Percentiles rank a stretch among this genome's conserved stretches.
phyloP scores from a whole-genome alignment of 2,113 vertebrate species.

The human (Homo sapiens) region GRCh38 chr6:106754501-106755000 shows the following conservation, averaged over 20 bases:
- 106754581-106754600: neutral
- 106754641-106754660: neutral
- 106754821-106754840: neutral
- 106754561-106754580: neutral
- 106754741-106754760: neutral
- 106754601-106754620: neutral
- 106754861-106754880: too few species aligned
- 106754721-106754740: neutral
- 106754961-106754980: too few species aligned
- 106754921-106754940: too few species aligned
- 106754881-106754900: too few species aligned
- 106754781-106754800: neutral
- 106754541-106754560: neutral
- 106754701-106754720: neutral
- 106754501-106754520: neutral
- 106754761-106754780: neutral
- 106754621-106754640: neutral
- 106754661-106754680: neutral
- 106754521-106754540: neutral
- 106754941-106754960: too few species aligned
- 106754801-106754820: neutral
- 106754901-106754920: too few species aligned
- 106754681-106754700: neutral
- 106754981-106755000: too few species aligned
- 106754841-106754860: neutral